Evolutionary conservation across 1,140 invertebrate genomes (phyloP).

Genomic region (Danaus melanippus): DNA sequence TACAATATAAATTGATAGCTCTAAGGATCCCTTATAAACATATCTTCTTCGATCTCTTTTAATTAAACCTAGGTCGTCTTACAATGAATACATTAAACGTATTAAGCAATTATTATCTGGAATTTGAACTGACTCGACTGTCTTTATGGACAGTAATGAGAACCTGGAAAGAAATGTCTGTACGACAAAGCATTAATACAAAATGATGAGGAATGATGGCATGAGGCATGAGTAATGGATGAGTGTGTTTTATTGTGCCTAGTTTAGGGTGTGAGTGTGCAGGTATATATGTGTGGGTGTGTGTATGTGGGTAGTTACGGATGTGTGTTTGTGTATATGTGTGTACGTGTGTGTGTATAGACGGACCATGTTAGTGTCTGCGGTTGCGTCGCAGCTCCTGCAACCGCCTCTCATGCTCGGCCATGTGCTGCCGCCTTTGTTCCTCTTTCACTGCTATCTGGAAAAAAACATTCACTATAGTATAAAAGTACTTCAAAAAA

Average conservation of each 20-base stretch:
- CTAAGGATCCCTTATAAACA: slow-evolving; percentile 30
- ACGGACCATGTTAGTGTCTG: slow-evolving; percentile 69
- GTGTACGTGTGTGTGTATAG: slow-evolving; percentile 24
- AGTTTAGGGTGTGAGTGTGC: slow-evolving; percentile 7
- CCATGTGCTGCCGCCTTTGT: slow-evolving; percentile 87
- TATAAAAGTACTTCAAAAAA: too few relatives aligned
- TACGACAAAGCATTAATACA: slow-evolving; percentile 39
- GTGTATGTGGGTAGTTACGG: slow-evolving; percentile 12
- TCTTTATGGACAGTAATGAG: slow-evolving; percentile 5
- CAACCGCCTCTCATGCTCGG: slow-evolving; percentile 84
- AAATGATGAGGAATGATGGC: slow-evolving; percentile 15
- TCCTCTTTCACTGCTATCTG: slow-evolving; percentile 91
- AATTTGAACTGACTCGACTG: slow-evolving; percentile 8
- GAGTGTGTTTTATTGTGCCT: slow-evolving; percentile 13
- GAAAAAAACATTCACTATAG: slow-evolving; percentile 22
- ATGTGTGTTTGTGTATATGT: slow-evolving; percentile 14
- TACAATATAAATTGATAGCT: slow-evolving; percentile 57
- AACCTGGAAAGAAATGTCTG: slow-evolving; percentile 45
- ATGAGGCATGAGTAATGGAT: slow-evolving; percentile 13
- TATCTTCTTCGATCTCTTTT: slow-evolving; percentile 22
- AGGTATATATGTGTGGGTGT: slow-evolving; percentile 18
- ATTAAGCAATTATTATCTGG: slow-evolving; percentile 23
- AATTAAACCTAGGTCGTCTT: slow-evolving; percentile 29
- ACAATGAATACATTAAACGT: slow-evolving; percentile 14
- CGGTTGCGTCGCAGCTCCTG: slow-evolving; percentile 77